Evolutionary conservation across 2,888 invertebrate species (phyloP).

Genomic region (Minunthozetes semirufus): DNA sequence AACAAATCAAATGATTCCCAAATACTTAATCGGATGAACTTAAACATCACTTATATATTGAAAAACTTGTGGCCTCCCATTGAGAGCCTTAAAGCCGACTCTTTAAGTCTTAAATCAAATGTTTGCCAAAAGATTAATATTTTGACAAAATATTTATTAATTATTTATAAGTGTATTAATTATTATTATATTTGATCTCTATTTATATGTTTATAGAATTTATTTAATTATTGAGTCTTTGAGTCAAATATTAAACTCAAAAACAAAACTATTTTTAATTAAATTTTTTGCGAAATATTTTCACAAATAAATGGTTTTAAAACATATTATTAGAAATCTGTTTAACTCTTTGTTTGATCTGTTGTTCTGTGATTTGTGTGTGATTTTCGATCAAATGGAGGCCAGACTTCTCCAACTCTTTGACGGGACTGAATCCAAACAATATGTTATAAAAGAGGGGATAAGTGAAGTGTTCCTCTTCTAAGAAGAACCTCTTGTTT

Average conservation of each 20-base stretch:
- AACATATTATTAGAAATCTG: no score
- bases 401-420: background rate
- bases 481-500: background rate
- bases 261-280: background rate
- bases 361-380: no score
- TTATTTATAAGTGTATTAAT: background rate
- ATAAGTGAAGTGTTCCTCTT: background rate
- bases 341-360: no score
- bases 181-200: background rate
- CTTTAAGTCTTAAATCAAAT: background rate
- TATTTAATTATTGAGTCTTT: no score
- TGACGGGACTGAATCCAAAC: constrained; percentile 7
- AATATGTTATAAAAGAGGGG: constrained; percentile 26
- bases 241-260: no score
- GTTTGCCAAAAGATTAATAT: background rate
- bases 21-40: background rate
- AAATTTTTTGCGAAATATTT: no score
- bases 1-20: background rate
- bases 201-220: background rate
- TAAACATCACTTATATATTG: background rate
- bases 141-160: background rate
- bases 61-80: background rate
- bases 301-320: no score
- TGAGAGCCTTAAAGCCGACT: background rate
- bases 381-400: no score